Evolutionary conservation across 2,113 vertebrate genomes (phyloP).

Genomic region (Chascanopsetta lugubris): DNA sequence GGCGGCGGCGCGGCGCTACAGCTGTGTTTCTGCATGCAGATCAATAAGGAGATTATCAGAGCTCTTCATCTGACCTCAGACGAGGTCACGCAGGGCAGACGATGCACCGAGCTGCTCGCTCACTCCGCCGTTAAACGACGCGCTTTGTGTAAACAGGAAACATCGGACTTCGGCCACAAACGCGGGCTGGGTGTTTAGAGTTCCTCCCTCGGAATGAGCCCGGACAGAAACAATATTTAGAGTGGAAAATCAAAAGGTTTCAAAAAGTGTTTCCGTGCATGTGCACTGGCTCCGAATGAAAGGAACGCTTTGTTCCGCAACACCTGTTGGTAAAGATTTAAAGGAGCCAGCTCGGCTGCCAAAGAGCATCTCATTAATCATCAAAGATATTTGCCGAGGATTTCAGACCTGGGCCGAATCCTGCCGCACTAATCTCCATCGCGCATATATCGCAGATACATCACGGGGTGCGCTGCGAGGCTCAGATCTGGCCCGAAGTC

Average conservation of each 20-base stretch:
- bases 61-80: constrained; percentile 45
- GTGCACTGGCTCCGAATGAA: constrained; percentile 2
- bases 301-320: constrained; percentile 35
- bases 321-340: constrained; percentile 1
- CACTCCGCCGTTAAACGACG: neutral
- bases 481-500: no score
- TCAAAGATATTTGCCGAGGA: constrained; percentile 35
- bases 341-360: neutral
- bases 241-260: constrained; percentile 29
- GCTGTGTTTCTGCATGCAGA: constrained; percentile 57
- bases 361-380: constrained; percentile 40
- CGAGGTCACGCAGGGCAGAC: constrained; percentile 41
- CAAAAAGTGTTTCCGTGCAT: constrained; percentile 1
- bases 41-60: constrained; percentile 63
- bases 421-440: neutral
- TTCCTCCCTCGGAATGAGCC: neutral
- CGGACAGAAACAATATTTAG: constrained; percentile 36
- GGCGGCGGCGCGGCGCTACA: constrained; percentile 59
- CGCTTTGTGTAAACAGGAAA: constrained; percentile 14
- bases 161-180: neutral
- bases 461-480: no score
- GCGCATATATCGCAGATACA: neutral
- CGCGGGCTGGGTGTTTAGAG: neutral
- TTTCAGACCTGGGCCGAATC: neutral
- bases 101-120: constrained; percentile 1